Evolutionary conservation across 2,797 vertebrate genomes (phyloP).

Genomic region (Phrynocephalus vlangalii): DNA sequence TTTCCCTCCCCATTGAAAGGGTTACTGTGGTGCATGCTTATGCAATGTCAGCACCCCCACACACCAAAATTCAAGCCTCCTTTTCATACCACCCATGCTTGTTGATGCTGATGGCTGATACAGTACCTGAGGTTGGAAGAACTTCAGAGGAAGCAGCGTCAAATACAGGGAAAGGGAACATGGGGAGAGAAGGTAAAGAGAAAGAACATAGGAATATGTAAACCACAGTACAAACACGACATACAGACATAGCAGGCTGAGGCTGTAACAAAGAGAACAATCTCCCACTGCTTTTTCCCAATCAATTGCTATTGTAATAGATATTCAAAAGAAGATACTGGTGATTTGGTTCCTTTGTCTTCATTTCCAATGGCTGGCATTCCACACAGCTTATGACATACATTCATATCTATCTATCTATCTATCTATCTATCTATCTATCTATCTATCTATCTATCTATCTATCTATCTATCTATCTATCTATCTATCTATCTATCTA

Average conservation of each 20-base stretch:
- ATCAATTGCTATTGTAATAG: neutral
- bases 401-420: accelerated
- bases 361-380: neutral
- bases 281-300: neutral
- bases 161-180: slow-evolving; percentile 72
- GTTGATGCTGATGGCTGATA: slow-evolving; percentile 86
- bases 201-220: slow-evolving; percentile 79
- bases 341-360: neutral
- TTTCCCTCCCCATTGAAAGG: slow-evolving; percentile 68
- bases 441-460: no score
- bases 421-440: no score
- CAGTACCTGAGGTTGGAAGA: slow-evolving; percentile 88
- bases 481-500: no score
- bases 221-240: slow-evolving; percentile 63
- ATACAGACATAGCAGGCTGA: slow-evolving; percentile 39
- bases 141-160: slow-evolving; percentile 86
- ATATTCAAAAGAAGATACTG: neutral
- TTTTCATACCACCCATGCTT: slow-evolving; percentile 66
- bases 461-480: no score
- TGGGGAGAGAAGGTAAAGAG: slow-evolving; percentile 69
- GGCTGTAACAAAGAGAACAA: slow-evolving; percentile 19
- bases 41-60: slow-evolving; percentile 38
- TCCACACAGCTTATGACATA: neutral
- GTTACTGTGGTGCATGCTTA: slow-evolving; percentile 64
- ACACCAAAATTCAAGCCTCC: slow-evolving; percentile 24